These are phyloP conservation scores for Gymnocheta viridis DNA, from an alignment of 2,888 invertebrate species.

Conservation along the genomic window DNA sequence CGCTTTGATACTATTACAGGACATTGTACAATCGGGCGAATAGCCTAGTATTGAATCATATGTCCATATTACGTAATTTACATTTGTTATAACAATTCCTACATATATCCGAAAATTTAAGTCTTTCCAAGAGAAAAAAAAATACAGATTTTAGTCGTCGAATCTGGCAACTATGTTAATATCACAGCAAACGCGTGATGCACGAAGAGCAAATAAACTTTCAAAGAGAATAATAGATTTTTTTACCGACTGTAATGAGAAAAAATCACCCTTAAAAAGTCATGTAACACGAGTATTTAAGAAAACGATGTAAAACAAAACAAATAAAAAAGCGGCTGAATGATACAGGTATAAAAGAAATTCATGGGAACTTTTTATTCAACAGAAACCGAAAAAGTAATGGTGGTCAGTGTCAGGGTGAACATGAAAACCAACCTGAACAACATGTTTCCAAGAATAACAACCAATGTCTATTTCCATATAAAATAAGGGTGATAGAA, in stretches of 20 bases:
- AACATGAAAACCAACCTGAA: constrained; percentile 24
- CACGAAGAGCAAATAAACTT: neutral
- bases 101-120: too few species aligned
- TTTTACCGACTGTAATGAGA: neutral
- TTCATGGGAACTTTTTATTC: constrained; percentile 40
- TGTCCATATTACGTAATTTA: too few species aligned
- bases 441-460: constrained; percentile 21
- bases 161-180: neutral
- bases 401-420: constrained; percentile 69
- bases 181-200: neutral
- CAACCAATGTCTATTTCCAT: neutral
- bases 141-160: too few species aligned
- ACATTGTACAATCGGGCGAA: too few species aligned
- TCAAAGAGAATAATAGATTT: neutral
- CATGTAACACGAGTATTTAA: neutral
- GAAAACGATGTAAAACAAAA: neutral
- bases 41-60: too few species aligned
- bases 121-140: too few species aligned
- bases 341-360: constrained; percentile 20
- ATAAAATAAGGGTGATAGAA: neutral
- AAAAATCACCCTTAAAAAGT: constrained; percentile 26
- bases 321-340: constrained; percentile 16
- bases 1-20: too few species aligned
- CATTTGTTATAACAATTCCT: too few species aligned
- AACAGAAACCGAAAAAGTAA: constrained; percentile 20